A percentile compares a stretch with the other conserved stretches of the same genome.
Evolutionary conservation across 92 coral and sea anemone genomes (phyloP).

Genomic region (Plumapathes pennacea): DNA sequence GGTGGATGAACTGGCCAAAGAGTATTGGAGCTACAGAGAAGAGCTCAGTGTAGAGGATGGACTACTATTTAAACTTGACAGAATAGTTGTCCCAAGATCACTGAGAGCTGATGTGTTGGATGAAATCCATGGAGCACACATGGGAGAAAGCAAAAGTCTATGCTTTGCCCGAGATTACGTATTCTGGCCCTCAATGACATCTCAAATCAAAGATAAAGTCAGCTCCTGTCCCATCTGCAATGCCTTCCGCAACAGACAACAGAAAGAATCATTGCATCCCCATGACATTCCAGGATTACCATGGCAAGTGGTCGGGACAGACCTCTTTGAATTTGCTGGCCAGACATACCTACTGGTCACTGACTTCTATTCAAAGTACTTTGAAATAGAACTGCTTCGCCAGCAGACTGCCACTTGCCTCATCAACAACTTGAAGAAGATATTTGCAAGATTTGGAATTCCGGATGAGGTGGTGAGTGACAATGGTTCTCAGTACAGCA

Average conservation of each 20-base stretch:
- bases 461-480: constrained; percentile 38
- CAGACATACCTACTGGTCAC: constrained; percentile 19
- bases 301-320: constrained; percentile 53
- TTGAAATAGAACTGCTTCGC: constrained; percentile 48
- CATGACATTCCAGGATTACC: constrained; percentile 58
- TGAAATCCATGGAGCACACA: too few species aligned
- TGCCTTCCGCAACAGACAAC: too few species aligned
- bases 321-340: constrained; percentile 42
- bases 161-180: too few species aligned
- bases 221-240: too few species aligned
- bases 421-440: constrained; percentile 48
- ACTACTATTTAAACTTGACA: constrained; percentile 33
- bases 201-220: too few species aligned
- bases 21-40: constrained; percentile 49
- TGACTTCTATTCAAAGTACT: constrained; percentile 48
- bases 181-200: too few species aligned
- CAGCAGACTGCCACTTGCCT: constrained; percentile 32
- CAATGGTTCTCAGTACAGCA: constrained; percentile 49
- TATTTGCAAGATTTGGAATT: constrained; percentile 52
- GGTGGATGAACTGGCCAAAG: constrained; percentile 50
- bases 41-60: constrained; percentile 48
- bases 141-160: too few species aligned
- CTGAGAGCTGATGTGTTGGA: too few species aligned
- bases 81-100: constrained; percentile 32
- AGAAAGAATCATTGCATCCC: constrained; percentile 44